Conservation (phyloP, 2,113 vertebrate species). For the Dermatemys mawii region DNA sequence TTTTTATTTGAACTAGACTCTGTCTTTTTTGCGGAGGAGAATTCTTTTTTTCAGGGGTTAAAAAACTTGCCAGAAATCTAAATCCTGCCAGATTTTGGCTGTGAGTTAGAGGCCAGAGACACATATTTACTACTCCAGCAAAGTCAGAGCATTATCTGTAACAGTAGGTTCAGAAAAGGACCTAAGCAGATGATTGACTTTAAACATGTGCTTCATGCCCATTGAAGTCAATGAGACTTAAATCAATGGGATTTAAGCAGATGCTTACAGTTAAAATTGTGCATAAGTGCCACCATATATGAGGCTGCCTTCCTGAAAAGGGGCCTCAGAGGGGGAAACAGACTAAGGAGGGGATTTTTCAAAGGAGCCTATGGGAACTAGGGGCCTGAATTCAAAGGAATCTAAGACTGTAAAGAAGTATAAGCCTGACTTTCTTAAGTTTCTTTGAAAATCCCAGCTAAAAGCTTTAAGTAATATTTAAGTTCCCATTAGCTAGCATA, state of each 20-base stretch:
- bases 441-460: background rate
- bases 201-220: background rate
- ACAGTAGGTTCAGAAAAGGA: background rate
- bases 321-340: background rate
- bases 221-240: background rate
- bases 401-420: background rate
- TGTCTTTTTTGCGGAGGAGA: background rate
- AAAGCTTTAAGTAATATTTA: background rate
- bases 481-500: background rate
- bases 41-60: background rate
- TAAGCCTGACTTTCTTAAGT: background rate
- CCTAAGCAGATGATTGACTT: background rate
- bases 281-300: background rate
- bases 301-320: background rate
- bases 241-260: background rate
- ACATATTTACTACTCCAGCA: background rate
- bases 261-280: background rate
- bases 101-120: background rate
- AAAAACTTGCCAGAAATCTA: background rate
- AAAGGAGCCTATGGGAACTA: background rate
- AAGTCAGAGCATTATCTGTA: background rate
- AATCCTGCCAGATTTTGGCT: background rate
- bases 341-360: background rate
- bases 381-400: background rate
- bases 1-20: background rate